phyloP scores from a whole-genome alignment of 2,113 vertebrate species.

The Chaetodon auriga region DNA sequence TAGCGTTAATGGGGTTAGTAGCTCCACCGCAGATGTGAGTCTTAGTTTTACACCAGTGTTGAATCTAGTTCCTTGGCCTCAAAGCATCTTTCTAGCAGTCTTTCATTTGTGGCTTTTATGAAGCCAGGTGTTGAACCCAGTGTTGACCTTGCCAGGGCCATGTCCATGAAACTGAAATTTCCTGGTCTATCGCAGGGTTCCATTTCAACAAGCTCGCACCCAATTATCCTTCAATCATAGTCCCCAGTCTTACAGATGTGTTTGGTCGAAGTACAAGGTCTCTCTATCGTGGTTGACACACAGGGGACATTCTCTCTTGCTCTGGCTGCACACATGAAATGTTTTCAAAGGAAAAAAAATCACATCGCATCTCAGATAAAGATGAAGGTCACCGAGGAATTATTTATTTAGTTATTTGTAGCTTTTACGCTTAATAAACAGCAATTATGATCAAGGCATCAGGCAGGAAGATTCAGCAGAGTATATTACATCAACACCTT shows the following conservation, averaged over 20 bases:
- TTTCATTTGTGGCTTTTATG: constrained; percentile 54
- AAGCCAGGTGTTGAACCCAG: constrained; percentile 65
- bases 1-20: constrained; percentile 7
- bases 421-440: constrained; percentile 33
- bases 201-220: constrained; percentile 78
- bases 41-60: neutral
- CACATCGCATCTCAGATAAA: constrained; percentile 36
- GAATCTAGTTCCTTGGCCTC: constrained; percentile 14
- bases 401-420: constrained; percentile 4
- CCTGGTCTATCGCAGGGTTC: constrained; percentile 73
- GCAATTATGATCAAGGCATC: neutral
- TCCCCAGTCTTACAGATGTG: constrained; percentile 71
- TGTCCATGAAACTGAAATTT: constrained; percentile 80
- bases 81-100: constrained; percentile 15
- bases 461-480: neutral
- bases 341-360: constrained; percentile 47
- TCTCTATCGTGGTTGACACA: constrained; percentile 38
- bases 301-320: constrained; percentile 31
- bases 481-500: constrained; percentile 46
- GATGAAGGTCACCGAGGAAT: neutral
- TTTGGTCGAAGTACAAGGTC: constrained; percentile 68
- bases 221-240: constrained; percentile 80
- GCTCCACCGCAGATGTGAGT: constrained; percentile 7
- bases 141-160: constrained; percentile 59
- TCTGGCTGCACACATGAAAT: constrained; percentile 29